phyloP scores from a whole-genome alignment of 2,113 vertebrate species.

The Oplegnathus fasciatus region DNA sequence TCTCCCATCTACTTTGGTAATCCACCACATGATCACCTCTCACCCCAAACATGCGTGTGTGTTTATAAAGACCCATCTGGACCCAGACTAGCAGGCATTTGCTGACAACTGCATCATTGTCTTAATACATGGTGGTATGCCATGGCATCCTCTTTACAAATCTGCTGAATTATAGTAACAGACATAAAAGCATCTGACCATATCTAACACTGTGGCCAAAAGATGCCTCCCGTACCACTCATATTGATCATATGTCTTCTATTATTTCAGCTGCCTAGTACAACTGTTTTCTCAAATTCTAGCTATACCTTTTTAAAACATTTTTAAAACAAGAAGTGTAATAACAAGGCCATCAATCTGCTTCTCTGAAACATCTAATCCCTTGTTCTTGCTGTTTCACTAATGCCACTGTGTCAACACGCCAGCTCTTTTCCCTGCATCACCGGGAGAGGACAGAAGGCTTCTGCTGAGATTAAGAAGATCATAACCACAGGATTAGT shows the following conservation, averaged over 20 bases:
- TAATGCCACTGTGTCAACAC: slow-evolving; percentile 39
- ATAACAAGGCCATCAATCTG: background rate
- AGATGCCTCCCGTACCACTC: background rate
- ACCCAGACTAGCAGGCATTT: slow-evolving; percentile 14
- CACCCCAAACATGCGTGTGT: slow-evolving; percentile 39
- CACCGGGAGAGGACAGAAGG: slow-evolving; percentile 41
- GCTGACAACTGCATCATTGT: background rate
- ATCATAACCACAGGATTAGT: slow-evolving; percentile 63
- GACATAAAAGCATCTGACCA: background rate
- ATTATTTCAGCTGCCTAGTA: no score
- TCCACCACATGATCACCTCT: slow-evolving; percentile 63
- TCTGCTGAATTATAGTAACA: background rate
- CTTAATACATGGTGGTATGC: background rate
- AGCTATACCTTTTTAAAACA: no score
- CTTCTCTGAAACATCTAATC: slow-evolving; percentile 33
- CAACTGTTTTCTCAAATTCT: no score
- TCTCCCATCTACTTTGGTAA: slow-evolving; percentile 54
- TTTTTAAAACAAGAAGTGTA: no score
- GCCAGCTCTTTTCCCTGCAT: slow-evolving; percentile 10
- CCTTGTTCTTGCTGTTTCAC: slow-evolving; percentile 16
- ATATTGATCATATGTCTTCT: background rate
- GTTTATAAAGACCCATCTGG: slow-evolving; percentile 53
- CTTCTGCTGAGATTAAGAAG: slow-evolving; percentile 56
- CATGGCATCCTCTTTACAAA: background rate
- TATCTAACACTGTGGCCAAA: background rate